These are phyloP conservation scores for Antechinus stuartii DNA, from an alignment of 2,113 vertebrate genomes.

Conservation along the genomic window DNA sequence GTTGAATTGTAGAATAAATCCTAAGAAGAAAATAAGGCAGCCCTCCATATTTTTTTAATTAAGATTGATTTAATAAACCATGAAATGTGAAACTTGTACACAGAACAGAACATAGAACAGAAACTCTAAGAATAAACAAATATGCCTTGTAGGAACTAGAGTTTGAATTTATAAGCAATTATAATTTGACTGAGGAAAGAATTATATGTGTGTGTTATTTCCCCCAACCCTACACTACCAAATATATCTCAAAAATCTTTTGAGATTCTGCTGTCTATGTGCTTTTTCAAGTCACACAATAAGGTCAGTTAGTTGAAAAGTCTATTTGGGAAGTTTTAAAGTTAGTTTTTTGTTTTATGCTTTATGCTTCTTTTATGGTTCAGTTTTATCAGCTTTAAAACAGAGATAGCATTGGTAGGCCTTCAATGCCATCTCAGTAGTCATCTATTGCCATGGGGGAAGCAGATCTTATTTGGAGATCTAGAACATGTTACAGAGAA, in stretches of 20 bases:
- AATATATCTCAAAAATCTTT: conserved; percentile 28
- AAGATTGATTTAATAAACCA: conserved; percentile 49
- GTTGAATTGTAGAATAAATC: conserved; percentile 51
- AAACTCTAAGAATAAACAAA: conserved; percentile 49
- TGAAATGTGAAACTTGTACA: conserved; percentile 30
- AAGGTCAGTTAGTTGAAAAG: conserved; percentile 59
- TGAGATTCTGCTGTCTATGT: neutral
- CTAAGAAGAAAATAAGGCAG: conserved; percentile 50
- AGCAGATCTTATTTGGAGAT: conserved; percentile 71
- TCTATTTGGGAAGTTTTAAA: conserved; percentile 54
- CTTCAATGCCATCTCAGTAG: conserved; percentile 70
- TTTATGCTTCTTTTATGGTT: conserved; percentile 44
- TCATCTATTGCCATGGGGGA: conserved; percentile 67
- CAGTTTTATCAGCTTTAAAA: conserved; percentile 51
- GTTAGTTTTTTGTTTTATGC: conserved; percentile 58
- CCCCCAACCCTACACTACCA: neutral
- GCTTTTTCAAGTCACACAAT: conserved; percentile 48
- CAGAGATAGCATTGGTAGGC: conserved; percentile 53
- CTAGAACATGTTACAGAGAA: conserved; percentile 72
- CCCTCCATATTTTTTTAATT: conserved; percentile 27
- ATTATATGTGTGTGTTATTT: conserved; percentile 34
- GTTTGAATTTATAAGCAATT: conserved; percentile 9
- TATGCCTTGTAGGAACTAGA: conserved; percentile 29
- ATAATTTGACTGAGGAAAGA: conserved; percentile 30
- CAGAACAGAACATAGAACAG: neutral